A percentile compares a stretch with the other conserved stretches of the same genome.
Evolutionary conservation across 2,888 invertebrate genomes (phyloP).

Genomic region (Calliphora vomitoria): DNA sequence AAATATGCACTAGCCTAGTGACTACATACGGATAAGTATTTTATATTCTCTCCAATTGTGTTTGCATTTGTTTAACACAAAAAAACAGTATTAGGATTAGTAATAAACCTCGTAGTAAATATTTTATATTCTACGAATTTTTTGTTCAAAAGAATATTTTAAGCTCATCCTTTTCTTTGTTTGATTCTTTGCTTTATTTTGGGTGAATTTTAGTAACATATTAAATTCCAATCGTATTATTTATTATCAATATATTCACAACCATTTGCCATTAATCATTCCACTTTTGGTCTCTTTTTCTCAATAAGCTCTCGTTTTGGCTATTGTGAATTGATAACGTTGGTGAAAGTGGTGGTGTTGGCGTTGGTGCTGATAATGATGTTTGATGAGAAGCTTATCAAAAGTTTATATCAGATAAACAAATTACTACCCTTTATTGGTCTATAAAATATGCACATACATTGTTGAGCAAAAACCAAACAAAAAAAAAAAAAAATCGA

Average conservation of each 20-base stretch:
- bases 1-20: background rate
- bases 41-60: background rate
- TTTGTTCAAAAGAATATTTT: background rate
- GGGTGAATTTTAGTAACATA: background rate
- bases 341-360: background rate
- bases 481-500: background rate
- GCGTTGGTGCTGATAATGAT: background rate
- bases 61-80: constrained; percentile 8
- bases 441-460: constrained; percentile 7
- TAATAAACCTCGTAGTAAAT: background rate
- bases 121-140: background rate
- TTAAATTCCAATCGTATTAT: constrained; percentile 16
- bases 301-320: background rate
- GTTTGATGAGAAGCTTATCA: too few species aligned
- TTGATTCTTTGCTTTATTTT: background rate
- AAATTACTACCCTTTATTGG: background rate
- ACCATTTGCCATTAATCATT: constrained; percentile 18
- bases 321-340: background rate
- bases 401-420: constrained; percentile 18
- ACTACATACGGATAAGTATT: background rate
- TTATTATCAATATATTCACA: constrained; percentile 12
- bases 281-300: background rate
- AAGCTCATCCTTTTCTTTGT: background rate
- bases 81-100: background rate
- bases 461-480: background rate